Conservation (phyloP, 2,113 vertebrate species). For the Amia ocellicauda region DNA sequence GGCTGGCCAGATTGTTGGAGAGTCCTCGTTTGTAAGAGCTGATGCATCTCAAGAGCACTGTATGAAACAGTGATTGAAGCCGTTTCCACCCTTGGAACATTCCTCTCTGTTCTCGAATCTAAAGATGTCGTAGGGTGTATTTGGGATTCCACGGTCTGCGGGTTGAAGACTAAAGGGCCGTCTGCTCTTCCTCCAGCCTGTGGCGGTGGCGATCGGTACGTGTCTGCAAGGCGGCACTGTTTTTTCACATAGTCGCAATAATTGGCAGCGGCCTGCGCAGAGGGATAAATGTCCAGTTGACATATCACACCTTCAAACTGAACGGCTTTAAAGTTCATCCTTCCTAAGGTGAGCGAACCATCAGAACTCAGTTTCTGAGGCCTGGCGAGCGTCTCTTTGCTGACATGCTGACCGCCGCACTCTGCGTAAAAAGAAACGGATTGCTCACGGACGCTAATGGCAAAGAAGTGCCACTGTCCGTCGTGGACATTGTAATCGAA, state of each 20-base stretch:
- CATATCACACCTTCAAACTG: conserved; percentile 85
- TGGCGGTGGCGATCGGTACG: conserved; percentile 61
- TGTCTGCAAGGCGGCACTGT: conserved; percentile 80
- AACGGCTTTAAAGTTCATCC: conserved; percentile 77
- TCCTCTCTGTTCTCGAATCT: background rate
- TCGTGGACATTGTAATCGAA: conserved; percentile 83
- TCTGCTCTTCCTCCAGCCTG: conserved; percentile 28
- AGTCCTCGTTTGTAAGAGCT: background rate
- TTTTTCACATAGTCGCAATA: conserved; percentile 87
- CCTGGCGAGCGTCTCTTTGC: conserved; percentile 63
- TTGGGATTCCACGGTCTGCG: conserved; percentile 23
- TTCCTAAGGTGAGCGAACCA: conserved; percentile 79
- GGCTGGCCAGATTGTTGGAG: background rate
- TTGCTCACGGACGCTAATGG: conserved; percentile 67
- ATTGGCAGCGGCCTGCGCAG: conserved; percentile 75
- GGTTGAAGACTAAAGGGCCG: conserved; percentile 23
- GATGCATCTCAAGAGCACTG: conserved; percentile 1
- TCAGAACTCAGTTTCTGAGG: conserved; percentile 63
- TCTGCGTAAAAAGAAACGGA: conserved; percentile 74
- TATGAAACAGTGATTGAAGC: conserved; percentile 11
- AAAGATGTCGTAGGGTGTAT: background rate
- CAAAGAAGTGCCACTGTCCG: conserved; percentile 79
- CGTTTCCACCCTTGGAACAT: background rate
- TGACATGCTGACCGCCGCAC: conserved; percentile 76
- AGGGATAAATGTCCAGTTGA: conserved; percentile 89